Evolutionary conservation across 1,140 invertebrate species (phyloP), one percentile per base, ranked within the genome.

Genomic region (Caerostris darwini): DNA sequence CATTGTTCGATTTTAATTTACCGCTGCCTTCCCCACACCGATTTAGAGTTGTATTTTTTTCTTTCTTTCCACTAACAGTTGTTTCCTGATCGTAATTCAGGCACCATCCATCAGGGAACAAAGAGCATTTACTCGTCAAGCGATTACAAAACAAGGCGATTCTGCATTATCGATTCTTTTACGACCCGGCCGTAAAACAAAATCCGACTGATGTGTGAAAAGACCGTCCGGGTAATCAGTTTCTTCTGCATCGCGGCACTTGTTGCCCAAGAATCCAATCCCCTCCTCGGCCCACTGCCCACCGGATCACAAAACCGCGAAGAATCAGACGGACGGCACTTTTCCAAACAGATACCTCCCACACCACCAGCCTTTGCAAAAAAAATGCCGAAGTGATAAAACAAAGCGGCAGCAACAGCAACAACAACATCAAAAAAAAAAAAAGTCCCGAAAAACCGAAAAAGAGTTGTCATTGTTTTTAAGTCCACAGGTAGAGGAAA

Each of bases 401-500:
- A 89, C 64, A 67, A 86, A 64, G 59, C 34, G 59, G 34, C 87
- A 89, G 7, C 61, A 67, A n/a, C 56, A 58, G 56, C 14, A 58
- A 61, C 34, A 87, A 59, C 19, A 59, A 50, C 61, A 61, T n/a
- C n/a, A n/a, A n/a, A n/a, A n/a, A n/a, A n/a, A 61, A 64, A 87
- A 64, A 34, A 85, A 85, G 54, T 85, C 82, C 56, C 54, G 12
- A 64, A 87, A n/a, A 90, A 67, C 64, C 6, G 53, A 92, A 83
- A n/a, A 92, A 83, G 81, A 56, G 77, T 85, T 83, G 90, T 85
- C 89, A 85, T 83, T 92, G 77, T 83, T 92, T 92, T 92, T 83
- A 64, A 83, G 81, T 67, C 90, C 34, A 12, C 59, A 6, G 50
- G 56, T 14, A 82, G 53, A 67, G 59, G 81, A 85, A 92, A 92